Conservation (phyloP, 2,113 vertebrate species). For the Sceloporus undulatus region DNA sequence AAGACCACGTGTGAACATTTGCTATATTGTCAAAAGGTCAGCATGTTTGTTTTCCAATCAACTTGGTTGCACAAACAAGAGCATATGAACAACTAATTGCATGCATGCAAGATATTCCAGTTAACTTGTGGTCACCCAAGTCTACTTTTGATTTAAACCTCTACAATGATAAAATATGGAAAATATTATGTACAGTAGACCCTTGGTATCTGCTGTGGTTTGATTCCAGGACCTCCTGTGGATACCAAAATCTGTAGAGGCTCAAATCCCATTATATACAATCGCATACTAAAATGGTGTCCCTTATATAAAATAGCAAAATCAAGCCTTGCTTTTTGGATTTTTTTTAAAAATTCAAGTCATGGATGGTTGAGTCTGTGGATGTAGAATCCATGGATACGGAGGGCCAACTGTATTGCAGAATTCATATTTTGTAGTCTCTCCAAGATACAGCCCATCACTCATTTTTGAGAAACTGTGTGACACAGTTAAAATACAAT, state of each 20-base stretch:
- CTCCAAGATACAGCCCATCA: background rate
- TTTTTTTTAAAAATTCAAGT: too few relatives aligned
- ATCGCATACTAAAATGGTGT: too few relatives aligned
- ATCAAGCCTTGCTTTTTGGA: too few relatives aligned
- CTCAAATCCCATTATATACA: too few relatives aligned
- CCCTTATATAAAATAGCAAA: too few relatives aligned
- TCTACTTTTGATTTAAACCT: background rate
- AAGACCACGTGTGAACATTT: background rate
- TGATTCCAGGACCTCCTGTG: too few relatives aligned
- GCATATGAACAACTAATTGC: background rate
- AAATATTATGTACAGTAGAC: background rate
- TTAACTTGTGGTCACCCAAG: background rate
- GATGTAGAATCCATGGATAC: too few relatives aligned
- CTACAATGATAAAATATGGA: background rate
- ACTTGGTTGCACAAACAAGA: background rate
- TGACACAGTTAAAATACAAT: constrained; percentile 13
- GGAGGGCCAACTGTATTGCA: accelerated
- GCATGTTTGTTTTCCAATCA: background rate
- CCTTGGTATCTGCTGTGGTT: too few relatives aligned
- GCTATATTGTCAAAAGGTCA: background rate
- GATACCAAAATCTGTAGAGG: too few relatives aligned
- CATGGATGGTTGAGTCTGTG: too few relatives aligned
- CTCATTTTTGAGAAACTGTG: background rate
- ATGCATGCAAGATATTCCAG: background rate
- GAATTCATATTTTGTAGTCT: background rate